Conservation (phyloP, 1,140 invertebrate genomes). For the Aphis craccivora region DNA sequence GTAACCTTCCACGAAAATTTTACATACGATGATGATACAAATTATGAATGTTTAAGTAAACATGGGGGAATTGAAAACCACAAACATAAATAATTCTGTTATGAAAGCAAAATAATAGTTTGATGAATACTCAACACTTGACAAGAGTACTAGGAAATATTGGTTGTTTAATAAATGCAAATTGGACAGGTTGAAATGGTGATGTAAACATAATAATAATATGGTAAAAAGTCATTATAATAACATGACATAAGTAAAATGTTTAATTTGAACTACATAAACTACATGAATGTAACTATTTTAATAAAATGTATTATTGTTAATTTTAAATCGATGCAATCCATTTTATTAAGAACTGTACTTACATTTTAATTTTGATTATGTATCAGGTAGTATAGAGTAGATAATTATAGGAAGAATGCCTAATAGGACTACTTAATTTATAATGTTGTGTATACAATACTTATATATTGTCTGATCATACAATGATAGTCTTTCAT, state of each 20-base stretch:
- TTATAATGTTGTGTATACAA: background rate
- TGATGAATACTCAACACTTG: background rate
- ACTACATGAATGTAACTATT: background rate
- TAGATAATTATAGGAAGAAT: background rate
- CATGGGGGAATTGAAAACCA: background rate
- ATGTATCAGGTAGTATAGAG: background rate
- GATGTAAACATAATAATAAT: background rate
- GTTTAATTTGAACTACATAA: background rate
- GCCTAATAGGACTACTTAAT: background rate
- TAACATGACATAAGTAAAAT: background rate
- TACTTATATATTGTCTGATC: constrained; percentile 18
- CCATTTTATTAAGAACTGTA: background rate
- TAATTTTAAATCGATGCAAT: background rate
- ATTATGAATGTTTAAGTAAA: background rate
- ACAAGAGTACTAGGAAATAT: background rate
- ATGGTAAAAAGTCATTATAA: background rate
- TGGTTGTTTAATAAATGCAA: background rate
- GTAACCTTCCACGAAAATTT: background rate
- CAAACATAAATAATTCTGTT: background rate
- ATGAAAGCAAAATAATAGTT: background rate
- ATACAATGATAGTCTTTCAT: background rate
- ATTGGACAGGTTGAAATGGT: background rate
- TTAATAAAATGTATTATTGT: background rate
- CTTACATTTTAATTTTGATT: background rate
- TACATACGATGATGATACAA: background rate